phyloP scores from a whole-genome alignment of 2,888 invertebrate genomes.

The Venustoraphidia nigricollis region DNA sequence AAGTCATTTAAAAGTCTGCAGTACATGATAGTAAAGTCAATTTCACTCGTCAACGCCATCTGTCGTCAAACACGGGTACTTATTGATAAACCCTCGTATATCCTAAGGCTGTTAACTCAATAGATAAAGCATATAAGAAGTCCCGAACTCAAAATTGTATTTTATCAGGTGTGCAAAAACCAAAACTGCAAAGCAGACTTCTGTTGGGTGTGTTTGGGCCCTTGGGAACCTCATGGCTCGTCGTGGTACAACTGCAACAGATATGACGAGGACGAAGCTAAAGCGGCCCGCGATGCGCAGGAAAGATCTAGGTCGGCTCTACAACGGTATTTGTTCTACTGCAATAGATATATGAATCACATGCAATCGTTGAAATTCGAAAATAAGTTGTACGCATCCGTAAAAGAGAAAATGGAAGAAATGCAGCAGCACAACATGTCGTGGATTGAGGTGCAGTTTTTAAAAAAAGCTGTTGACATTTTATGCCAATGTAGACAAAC shows the following conservation, averaged over 20 bases:
- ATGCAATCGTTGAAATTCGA: constrained; percentile 98
- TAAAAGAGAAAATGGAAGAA: constrained; percentile 97
- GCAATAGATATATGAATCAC: constrained; percentile 98
- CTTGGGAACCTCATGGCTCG: constrained; percentile 97
- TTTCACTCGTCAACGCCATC: too few relatives aligned
- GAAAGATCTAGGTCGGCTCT: constrained; percentile 86
- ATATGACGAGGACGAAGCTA: constrained; percentile 90
- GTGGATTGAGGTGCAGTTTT: constrained; percentile 99
- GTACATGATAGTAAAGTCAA: too few relatives aligned
- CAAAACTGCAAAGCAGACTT: constrained; percentile 96
- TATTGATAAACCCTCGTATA: too few relatives aligned
- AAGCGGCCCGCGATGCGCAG: constrained; percentile 90
- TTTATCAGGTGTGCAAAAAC: constrained; percentile 66
- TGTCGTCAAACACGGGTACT: too few relatives aligned
- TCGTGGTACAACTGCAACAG: constrained; percentile 98
- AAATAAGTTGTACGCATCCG: constrained; percentile 87
- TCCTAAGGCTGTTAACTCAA: too few relatives aligned
- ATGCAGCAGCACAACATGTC: constrained; percentile 99
- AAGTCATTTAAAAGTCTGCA: too few relatives aligned
- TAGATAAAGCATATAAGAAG: too few relatives aligned
- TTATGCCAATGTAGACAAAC: constrained; percentile 94
- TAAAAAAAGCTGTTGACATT: constrained; percentile 94
- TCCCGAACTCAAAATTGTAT: not conserved
- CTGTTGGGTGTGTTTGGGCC: constrained; percentile 98
- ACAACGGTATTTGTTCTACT: constrained; percentile 95